Evolutionary conservation across 2,888 invertebrate species (phyloP), one percentile per base, ranked within the genome.

Genomic region (Autographa gamma): DNA sequence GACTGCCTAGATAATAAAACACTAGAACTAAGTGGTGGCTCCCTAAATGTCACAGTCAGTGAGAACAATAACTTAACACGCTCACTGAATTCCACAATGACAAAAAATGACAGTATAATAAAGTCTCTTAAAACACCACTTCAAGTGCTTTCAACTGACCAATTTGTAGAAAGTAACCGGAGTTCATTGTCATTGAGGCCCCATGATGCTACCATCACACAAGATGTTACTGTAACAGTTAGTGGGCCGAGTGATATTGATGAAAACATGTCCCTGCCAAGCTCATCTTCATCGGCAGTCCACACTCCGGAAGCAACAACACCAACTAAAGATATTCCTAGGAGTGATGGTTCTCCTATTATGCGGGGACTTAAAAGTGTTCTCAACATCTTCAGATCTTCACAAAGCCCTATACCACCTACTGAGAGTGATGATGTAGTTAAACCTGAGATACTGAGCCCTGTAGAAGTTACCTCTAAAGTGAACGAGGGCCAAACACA

Each of bases 301-400:
- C 89, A 90, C 48, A 94, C 95, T 7, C 94, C 95, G 1, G 93
- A 94, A 85, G 93, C 93, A 0, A 93, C 92, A 52, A 94, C 95
- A 34, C 95, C 95, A 14, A 93, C 93, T 2, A 94, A 93, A 73
- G 93, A 94, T 41, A 86, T 90, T 11, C 79, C 86, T 0, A 91
- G 92, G 65, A 80, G 75, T 75, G 91, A 93, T 60, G 91, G 92
- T 31, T 95, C 95, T 48, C 95, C 95, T 0, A 95, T 95, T 32
- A 90, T 95, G 89, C 83, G 95, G 67, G 95, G 95, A 0, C 82
- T 95, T 0, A 95, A 95, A 79, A 93, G 90, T 84, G 94, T 95
- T 6, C 82, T 95, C 0, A 95, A 90, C 71, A 95, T 95, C 91
- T 95, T 95, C 78, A 87, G 94, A 43, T 87, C 95, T 31, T 95